Evolutionary conservation across 2,113 vertebrate genomes (phyloP), one percentile per base, ranked within the genome.

Genomic region (Bubo scandiacus): DNA sequence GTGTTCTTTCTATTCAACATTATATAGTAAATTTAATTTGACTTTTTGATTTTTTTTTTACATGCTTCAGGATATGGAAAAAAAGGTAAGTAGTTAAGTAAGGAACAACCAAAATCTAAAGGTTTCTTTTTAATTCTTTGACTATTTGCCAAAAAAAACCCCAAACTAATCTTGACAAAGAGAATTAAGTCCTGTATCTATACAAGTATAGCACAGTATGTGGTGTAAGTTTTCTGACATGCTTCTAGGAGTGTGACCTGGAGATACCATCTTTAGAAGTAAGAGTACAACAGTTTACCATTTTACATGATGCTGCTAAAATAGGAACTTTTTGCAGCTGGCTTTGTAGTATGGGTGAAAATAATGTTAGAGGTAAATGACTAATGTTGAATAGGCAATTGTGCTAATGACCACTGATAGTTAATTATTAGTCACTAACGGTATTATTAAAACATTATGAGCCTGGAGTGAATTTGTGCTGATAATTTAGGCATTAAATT

Each of bases 41-140:
- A 47, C 13, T 36, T 70, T 49, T 88, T 83, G 12, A 47, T 67
- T 67, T 13, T 90, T 34, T 85, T 88, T 95, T 96, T 88, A 70
- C 97, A 98, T 97, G 98, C 98, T 98, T 90, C 98, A 98, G 98
- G 98, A 98, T 29, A 61, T 98, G 88, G 98, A 98, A 92, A 81
- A 70, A 36, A 97, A 98, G 98, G 98, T 98, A 98, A 98, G 98
- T 58, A 52, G 42, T 38, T 45, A 66, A 94, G 42, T 42, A 70
- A 30, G 19, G 17, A 45, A 30, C 5, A 54, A 29, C 11, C 1
- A 17, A 36, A 84, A 72, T 12, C 14, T 17, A 3, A 17, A 51
- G 5, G 25, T 54, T 7, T 58, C 12, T 21, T 45, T 63, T 77
- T 32, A 45, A 5, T 58, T 32, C 19, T 12, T 81, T 26, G 12